Evolutionary conservation across 2,888 invertebrate genomes (phyloP).

Genomic region (Stegophylla sp.): DNA sequence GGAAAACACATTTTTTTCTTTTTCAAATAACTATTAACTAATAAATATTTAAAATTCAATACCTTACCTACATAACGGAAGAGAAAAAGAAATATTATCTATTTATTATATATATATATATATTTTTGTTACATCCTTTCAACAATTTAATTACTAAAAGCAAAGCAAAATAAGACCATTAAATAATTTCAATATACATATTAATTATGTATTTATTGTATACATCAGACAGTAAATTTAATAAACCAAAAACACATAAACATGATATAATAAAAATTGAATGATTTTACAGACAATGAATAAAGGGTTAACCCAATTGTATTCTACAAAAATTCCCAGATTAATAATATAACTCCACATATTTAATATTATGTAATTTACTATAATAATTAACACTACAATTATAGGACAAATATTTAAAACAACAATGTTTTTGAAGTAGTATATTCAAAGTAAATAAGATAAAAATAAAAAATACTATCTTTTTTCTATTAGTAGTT

Average conservation of each 20-base stretch:
- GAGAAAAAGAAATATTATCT: background rate
- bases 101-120: too few species aligned
- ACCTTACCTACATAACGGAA: slow-evolving; percentile 22
- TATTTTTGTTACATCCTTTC: background rate
- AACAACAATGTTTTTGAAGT: slow-evolving; percentile 19
- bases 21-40: slow-evolving; percentile 4
- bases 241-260: slow-evolving; percentile 5
- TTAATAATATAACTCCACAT: slow-evolving; percentile 8
- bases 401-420: slow-evolving; percentile 6
- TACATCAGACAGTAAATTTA: background rate
- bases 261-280: slow-evolving; percentile 8
- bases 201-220: background rate
- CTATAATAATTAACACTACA: slow-evolving; percentile 21
- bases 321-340: slow-evolving; percentile 23
- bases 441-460: background rate
- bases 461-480: slow-evolving; percentile 31
- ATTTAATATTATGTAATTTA: background rate
- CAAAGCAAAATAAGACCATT: background rate
- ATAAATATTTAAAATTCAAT: slow-evolving; percentile 26
- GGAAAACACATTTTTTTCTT: background rate
- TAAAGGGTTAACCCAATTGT: background rate
- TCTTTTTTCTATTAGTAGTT: background rate
- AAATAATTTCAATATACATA: slow-evolving; percentile 2
- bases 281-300: slow-evolving; percentile 16
- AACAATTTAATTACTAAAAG: background rate